Evolutionary conservation across 2,888 invertebrate genomes (phyloP), one percentile per base, ranked within the genome.

Genomic region (Melipona bicolor): DNA sequence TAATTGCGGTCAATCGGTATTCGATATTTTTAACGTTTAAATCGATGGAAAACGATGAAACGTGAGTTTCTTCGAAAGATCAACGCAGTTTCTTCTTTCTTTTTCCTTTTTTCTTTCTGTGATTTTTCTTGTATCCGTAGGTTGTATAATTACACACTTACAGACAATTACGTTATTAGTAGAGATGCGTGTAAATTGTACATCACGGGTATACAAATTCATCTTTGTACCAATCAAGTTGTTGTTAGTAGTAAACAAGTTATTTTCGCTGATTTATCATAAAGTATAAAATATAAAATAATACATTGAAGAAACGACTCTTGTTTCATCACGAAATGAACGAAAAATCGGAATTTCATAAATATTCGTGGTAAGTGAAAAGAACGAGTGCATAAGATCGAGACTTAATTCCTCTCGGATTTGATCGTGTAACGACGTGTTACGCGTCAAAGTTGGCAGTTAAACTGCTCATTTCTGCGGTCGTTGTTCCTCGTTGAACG

Each of bases 321-420:
- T 32, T 4, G 32, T 32, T 32, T 32, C 4, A 32, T 32, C 32
- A 32, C 32, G 32, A 32, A 32, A 32, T 4, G 32, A 32, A 59
- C 56, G 56, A n/a, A 59, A 27, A 15, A n/a, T 24, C n/a, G 4
- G n/a, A 15, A 79, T 61, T 80, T 79, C 70, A 79, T 67, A 86
- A 89, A 89, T 89, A 89, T 87, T 89, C 87, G 65, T 77, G n/a
- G 74, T 13, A 61, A 64, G 61, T 69, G 62, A 80, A 84, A 78
- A 69, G 79, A 83, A 27, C 59, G 15, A 32, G 27, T 17, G n/a
- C 43, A 43, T 9, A 59, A 32, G 76, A 81, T 76, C 76, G 64
- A 72, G 52, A 52, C 9, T 5, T 27, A 27, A 24, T 21, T 24
- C 27, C 15, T 32, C 24, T 24, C 32, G 50, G 64, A 68, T 72